Base-by-base conservation (phyloP, 2,888 invertebrate genomes). In the Drosophila pullipes region DNA sequence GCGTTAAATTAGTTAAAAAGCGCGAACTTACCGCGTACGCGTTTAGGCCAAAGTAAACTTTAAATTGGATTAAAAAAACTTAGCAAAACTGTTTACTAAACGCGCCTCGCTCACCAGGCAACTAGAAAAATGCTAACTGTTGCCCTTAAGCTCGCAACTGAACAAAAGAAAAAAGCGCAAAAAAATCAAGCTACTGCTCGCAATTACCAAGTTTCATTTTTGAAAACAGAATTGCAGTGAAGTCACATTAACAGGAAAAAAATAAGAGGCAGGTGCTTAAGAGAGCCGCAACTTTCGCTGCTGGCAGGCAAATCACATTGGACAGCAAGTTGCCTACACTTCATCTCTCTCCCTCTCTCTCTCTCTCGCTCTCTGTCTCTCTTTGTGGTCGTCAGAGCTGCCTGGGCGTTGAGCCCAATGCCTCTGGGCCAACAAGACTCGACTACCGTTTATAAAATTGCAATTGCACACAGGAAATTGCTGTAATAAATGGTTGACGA, bases 381-480 rank as follows among this genome's bases (percentile, higher is more conserved):
- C 10, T 6, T 2, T 31, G 18, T 7, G 7, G 28, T 55, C 49
- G 44, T 54, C 41, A 58, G 64, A 16, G 39, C 47, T 54, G 44
- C 35, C 60, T 53, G 59, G 66, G 18, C 37, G 68, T 55, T 37
- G 41, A n/a, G 69, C 57, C 70, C 70, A 35, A 11, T 39, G 69
- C 64, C 55, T 50, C 53, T 69, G 57, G 82, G 78, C 73, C 78
- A 82, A 79, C 64, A 69, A 71, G 84, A 78, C 67, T 79, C 77
- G 82, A 83, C 85, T 85, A 85, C 90, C 85, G 85, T 85, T 85
- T 85, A 85, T 85, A 90, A 85, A 90, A 75, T 44, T 74, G 75
- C 85, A 85, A 85, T 85, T 91, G 89, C 75, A 61, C 74, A 85
- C 91, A 87, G 89, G 89, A 89, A 89, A 90, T 89, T 90, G 84